Evolutionary conservation across 1,140 invertebrate species (phyloP).

Genomic region (Nasonia longicornis): DNA sequence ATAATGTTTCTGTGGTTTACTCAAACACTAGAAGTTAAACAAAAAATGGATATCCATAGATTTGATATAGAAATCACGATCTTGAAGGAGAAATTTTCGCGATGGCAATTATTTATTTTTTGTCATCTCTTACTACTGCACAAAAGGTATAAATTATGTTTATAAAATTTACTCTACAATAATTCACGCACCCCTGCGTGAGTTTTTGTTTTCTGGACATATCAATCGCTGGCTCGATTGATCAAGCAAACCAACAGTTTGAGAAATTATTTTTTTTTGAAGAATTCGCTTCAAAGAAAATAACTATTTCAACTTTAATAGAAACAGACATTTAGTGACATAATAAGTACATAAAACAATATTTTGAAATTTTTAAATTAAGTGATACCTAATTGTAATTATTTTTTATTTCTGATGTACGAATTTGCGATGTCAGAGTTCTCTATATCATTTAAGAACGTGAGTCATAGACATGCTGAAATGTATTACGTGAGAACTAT

Average conservation of each 20-base stretch:
- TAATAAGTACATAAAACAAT: neutral
- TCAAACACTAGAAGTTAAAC: neutral
- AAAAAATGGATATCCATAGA: slow-evolving; percentile 1
- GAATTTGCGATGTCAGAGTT: neutral
- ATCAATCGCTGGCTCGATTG: slow-evolving; percentile 63
- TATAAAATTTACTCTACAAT: slow-evolving; percentile 19
- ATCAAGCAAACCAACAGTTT: slow-evolving; percentile 38
- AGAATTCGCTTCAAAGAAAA: slow-evolving; percentile 4
- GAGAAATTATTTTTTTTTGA: slow-evolving; percentile 22
- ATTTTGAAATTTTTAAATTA: slow-evolving; percentile 6
- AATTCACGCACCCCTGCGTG: neutral
- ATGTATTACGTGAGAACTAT: slow-evolving; percentile 7
- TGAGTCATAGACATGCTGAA: neutral
- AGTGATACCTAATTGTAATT: slow-evolving; percentile 6
- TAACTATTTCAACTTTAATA: neutral
- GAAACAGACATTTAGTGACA: neutral
- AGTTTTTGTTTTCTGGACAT: slow-evolving; percentile 38
- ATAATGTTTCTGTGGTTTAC: neutral
- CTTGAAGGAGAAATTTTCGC: slow-evolving; percentile 8
- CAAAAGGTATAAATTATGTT: slow-evolving; percentile 27
- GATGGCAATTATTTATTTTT: slow-evolving; percentile 27
- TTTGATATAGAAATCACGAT: neutral
- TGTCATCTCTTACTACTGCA: slow-evolving; percentile 22
- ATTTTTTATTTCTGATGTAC: slow-evolving; percentile 16
- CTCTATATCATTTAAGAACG: neutral